Conservation (phyloP, 2,113 vertebrate genomes). For the Cyanoramphus novaezelandiae region DNA sequence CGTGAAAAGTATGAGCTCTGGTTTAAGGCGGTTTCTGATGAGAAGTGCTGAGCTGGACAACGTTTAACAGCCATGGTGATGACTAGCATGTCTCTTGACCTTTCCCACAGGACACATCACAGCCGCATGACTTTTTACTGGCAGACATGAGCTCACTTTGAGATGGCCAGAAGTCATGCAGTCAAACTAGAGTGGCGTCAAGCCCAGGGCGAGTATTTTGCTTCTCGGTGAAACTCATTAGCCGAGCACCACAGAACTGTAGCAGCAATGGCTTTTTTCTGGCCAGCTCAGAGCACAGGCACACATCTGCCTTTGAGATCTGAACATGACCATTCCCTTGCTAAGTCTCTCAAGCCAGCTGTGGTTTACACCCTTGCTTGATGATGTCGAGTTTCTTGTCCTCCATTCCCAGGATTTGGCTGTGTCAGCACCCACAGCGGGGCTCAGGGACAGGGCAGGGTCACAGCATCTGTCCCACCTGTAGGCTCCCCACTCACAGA, state of each 20-base stretch:
- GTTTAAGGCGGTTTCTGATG: not conserved
- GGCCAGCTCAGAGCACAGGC: not conserved
- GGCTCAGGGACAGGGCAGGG: not conserved
- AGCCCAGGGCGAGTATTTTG: not conserved
- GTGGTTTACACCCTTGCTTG: not conserved
- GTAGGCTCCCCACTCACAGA: not conserved
- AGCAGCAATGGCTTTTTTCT: not conserved
- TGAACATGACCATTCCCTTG: not conserved
- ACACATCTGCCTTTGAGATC: not conserved
- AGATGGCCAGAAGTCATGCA: not conserved
- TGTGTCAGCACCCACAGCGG: rapidly evolving
- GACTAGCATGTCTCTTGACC: not conserved
- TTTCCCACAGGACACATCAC: not conserved
- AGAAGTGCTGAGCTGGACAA: rapidly evolving
- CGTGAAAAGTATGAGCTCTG: not conserved
- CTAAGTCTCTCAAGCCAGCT: not conserved
- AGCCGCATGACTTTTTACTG: not conserved
- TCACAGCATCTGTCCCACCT: not conserved
- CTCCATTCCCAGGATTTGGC: not conserved
- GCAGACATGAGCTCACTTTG: not conserved
- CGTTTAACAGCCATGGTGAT: not conserved
- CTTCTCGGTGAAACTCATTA: not conserved
- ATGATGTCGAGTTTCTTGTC: not conserved
- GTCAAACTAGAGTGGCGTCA: not conserved
- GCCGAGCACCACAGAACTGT: not conserved